Base-by-base conservation (phyloP, 2,888 invertebrate genomes). In the Tiliacea citrago region DNA sequence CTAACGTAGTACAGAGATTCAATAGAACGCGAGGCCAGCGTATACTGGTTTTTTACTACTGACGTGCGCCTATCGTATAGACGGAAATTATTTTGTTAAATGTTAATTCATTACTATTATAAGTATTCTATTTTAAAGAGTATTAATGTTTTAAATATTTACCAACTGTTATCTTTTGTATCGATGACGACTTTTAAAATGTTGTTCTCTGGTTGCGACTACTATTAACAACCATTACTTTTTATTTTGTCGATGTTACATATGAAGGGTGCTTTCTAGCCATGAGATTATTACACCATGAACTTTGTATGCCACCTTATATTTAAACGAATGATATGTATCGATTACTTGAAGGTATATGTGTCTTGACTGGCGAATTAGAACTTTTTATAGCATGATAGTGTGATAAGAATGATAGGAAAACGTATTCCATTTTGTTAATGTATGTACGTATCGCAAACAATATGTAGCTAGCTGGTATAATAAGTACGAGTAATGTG, bases 351-450 rank as follows among this genome's bases (percentile, higher is more conserved):
- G 29, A n/a, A 51, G 35, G 42, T 75, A 21, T 57, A 62, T 42
- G 42, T 29, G 10, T 6, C 9, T 16, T 69, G 51, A 63, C 57
- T 47, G 49, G 16, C 4, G 7, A 49, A 49, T 45, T 21, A n/a
- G 45, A 24, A 53, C 29, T 42, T 13, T 29, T 4, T 35, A 24
- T 53, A 24, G 16, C 42, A 24, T 24, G 42, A 12, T 47, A 51
- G 13, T 2, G n/a, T n/a, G n/a, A n/a, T n/a, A n/a, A n/a, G n/a
- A 9, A 42, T 35, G 35, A 51, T 42, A 51, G 13, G 12, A 10
- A 55, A 73, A 49, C 10, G 5, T 80, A 80, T 73, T 81, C 81
- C 58, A 81, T 53, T 63, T 77, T 45, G 8, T 35, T 21, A 16
- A 47, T n/a, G 9, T 55, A 16, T 16, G 47, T 42, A 42, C 62